Evolutionary conservation across 2,113 vertebrate genomes (phyloP), one percentile per base, ranked within the genome.

Genomic region (Capreolus pygargus): DNA sequence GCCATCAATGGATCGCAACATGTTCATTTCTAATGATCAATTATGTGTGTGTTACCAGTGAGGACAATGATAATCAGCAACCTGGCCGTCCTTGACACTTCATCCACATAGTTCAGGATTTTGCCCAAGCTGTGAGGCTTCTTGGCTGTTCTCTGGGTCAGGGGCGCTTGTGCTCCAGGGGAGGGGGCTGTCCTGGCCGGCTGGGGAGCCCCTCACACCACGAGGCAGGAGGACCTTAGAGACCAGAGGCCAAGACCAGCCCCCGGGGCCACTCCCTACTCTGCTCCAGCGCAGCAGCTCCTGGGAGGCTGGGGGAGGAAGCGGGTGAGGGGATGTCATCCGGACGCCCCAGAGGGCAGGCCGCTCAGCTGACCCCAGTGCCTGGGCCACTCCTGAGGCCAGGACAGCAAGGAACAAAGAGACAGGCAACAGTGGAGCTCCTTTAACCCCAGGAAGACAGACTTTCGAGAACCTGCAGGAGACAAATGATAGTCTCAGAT

Each of bases 1-100:
- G 39, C 33, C 50, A 13, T 55, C 21, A 0, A 43, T 7, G 36
- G 13, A 14, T 47, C 2, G 0, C 8, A 13, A 14, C 2, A 6
- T 57, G 43, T 47, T 95, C 7, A 55, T 64, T 82, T 82, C 84
- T 43, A 30, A 33, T n/a, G 70, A n/a, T 30, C 19, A 17, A 54
- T 57, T 64, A 83, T 79, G n/a, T 91, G 52, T 47, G 12, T 28
- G 33, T 52, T 27, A 52, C 45, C 43, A 28, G 17, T 36, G n/a
- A 67, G 76, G 8, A 60, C 21, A 15, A 11, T 25, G n/a, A 17
- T 12, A 50, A n/a, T 39, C 11, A 33, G 74, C 7, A n/a, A 17
- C 27, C n/a, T 1, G 8, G 21, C 47, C 27, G 8, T 45, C 85
- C 50, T 85, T 28, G 54, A 17, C 19, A 16, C 39, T 90, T 27